phyloP scores from a whole-genome alignment of 30 jellyfish, hydroid and myxozoan species.

The Cassiopea andromeda region DNA sequence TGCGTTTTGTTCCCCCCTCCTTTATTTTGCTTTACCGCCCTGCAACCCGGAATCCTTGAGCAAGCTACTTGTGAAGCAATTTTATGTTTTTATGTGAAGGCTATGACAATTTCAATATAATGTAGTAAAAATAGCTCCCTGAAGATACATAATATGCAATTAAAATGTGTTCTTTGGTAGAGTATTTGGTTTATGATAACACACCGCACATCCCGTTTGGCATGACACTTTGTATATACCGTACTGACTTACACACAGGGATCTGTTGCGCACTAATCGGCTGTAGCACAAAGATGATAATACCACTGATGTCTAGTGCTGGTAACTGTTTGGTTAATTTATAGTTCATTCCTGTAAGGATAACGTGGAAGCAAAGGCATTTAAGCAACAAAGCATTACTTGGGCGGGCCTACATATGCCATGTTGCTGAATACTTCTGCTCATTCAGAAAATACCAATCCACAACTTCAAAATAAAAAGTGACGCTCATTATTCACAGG shows the following conservation, averaged over 20 bases:
- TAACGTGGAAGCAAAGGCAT: background rate
- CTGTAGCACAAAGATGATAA: background rate
- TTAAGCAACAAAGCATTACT: constrained; percentile 9
- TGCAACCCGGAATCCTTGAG: too few species aligned
- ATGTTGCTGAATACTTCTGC: background rate
- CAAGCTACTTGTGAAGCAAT: too few species aligned
- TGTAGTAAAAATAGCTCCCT: too few species aligned
- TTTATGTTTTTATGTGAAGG: too few species aligned
- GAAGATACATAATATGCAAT: too few species aligned
- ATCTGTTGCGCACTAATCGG: background rate
- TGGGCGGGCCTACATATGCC: constrained; percentile 30
- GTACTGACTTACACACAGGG: background rate
- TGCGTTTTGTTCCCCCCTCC: too few species aligned
- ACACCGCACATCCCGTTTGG: background rate
- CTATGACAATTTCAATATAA: too few species aligned
- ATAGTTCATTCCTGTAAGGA: background rate
- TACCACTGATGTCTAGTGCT: background rate
- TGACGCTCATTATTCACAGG: too few species aligned
- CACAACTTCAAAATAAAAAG: too few species aligned
- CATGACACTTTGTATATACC: background rate
- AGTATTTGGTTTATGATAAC: background rate
- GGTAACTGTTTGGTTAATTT: background rate
- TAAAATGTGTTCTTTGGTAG: too few species aligned
- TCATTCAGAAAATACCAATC: too few species aligned
- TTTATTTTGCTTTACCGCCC: too few species aligned